These are phyloP conservation scores for Zygaena filipendulae DNA, from an alignment of 2,888 invertebrate species.

Conservation along the genomic window DNA sequence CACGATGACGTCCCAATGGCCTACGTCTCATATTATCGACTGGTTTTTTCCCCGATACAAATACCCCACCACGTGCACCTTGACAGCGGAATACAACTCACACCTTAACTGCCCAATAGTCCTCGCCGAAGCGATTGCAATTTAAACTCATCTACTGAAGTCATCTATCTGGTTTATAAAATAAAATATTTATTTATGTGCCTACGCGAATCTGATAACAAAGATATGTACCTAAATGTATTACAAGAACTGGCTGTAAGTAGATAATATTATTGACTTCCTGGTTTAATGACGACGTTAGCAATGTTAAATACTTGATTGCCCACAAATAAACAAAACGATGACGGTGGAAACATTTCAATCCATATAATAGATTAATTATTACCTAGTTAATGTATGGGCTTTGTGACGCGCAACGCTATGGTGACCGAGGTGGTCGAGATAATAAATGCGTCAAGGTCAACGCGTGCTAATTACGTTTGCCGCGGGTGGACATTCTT, in stretches of 20 bases:
- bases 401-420: conserved; percentile 48
- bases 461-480: conserved; percentile 63
- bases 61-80: conserved; percentile 32
- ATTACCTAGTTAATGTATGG: conserved; percentile 38
- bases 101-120: conserved; percentile 10
- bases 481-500: conserved; percentile 68
- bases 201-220: no score
- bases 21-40: conserved; percentile 8
- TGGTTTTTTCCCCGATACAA: conserved; percentile 39
- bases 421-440: conserved; percentile 45
- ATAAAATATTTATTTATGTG: no score
- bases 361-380: conserved; percentile 28
- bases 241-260: no score
- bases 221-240: no score
- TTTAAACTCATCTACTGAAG: no score
- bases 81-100: conserved; percentile 16
- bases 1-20: no score
- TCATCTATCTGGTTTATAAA: no score
- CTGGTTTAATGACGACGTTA: no score
- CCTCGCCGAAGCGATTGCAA: conserved; percentile 18
- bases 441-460: conserved; percentile 39
- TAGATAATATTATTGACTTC: conserved; percentile 25
- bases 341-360: conserved; percentile 51
- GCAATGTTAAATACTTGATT: no score
- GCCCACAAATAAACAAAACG: conserved; percentile 38